Evolutionary conservation across 2,888 invertebrate genomes (phyloP), one percentile per base, ranked within the genome.

Genomic region (Lithophane leautieri): DNA sequence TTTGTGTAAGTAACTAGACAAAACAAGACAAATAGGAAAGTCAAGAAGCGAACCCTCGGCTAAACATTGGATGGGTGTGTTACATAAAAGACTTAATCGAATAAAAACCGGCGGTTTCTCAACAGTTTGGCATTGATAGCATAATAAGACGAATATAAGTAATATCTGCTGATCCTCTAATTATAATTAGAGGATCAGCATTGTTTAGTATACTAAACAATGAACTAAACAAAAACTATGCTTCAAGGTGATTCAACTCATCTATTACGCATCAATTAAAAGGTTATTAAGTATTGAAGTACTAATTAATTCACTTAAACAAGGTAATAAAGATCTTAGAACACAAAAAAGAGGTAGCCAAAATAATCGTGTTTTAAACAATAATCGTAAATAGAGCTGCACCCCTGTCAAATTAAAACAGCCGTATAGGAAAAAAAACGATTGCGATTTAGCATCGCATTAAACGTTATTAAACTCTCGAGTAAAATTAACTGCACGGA

Each of bases 401-500:
- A 22, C 25, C 16, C 19, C 12, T 74, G 22, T 25, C 56, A 63
- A 50, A 25, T 67, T 14, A 63, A 73, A 74, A n/a, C 14, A 7
- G n/a, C 0, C 0, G 3, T 11, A 16, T 19, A 14, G 0, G 40
- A 76, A 70, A 69, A 69, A 61, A 44, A 68, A 61, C 12, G 34
- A 50, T 71, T 78, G 56, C 12, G 34, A 50, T 71, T 78, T 80
- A 66, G 63, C 68, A 74, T 68, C 52, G 9, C 40, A 60, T 47
- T 63, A 28, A 83, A 77, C 76, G 62, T 69, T 79, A 81, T 73
- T 81, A 78, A 76, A 79, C 65, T 83, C 79, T 78, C 54, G 42
- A 66, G 74, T 70, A 58, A 78, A 88, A 82, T 86, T 80, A 85
- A 83, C 67, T 72, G 66, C 74, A 79, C 74, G 76, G 78, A 82